Evolutionary conservation across 2,888 invertebrate genomes (phyloP).

Genomic region (Hypena proboscidalis): DNA sequence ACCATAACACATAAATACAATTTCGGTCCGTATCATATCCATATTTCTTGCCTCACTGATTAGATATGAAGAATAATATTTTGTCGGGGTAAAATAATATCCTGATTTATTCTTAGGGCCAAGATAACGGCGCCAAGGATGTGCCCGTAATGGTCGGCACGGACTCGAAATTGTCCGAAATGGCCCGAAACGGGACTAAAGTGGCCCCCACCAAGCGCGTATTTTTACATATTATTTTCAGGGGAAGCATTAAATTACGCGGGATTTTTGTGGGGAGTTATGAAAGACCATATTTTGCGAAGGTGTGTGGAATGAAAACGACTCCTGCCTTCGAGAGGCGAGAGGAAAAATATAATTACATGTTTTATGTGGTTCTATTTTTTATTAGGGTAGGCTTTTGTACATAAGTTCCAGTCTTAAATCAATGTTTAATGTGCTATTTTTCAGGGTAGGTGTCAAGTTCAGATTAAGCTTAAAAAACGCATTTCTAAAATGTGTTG

Average conservation of each 20-base stretch:
- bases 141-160: slow-evolving; percentile 65
- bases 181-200: slow-evolving; percentile 64
- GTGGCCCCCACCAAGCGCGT: slow-evolving; percentile 61
- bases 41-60: slow-evolving; percentile 75
- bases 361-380: slow-evolving; percentile 56
- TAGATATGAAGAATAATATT: slow-evolving; percentile 80
- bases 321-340: slow-evolving; percentile 66
- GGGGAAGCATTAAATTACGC: slow-evolving; percentile 75
- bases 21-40: slow-evolving; percentile 58
- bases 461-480: slow-evolving; percentile 27
- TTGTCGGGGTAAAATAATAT: slow-evolving; percentile 72
- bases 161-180: slow-evolving; percentile 62
- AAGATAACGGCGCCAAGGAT: slow-evolving; percentile 75
- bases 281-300: slow-evolving; percentile 77
- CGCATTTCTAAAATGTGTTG: slow-evolving; percentile 20
- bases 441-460: slow-evolving; percentile 39
- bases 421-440: slow-evolving; percentile 46
- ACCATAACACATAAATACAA: slow-evolving; percentile 63
- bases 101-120: slow-evolving; percentile 75
- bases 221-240: slow-evolving; percentile 81
- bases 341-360: slow-evolving; percentile 69
- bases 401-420: slow-evolving; percentile 45
- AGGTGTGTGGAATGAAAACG: slow-evolving; percentile 68
- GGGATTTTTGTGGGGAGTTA: slow-evolving; percentile 69
- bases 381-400: slow-evolving; percentile 56